Evolutionary conservation across 2,113 vertebrate species (phyloP).

Genomic region (Syngnathoides biaculeatus): DNA sequence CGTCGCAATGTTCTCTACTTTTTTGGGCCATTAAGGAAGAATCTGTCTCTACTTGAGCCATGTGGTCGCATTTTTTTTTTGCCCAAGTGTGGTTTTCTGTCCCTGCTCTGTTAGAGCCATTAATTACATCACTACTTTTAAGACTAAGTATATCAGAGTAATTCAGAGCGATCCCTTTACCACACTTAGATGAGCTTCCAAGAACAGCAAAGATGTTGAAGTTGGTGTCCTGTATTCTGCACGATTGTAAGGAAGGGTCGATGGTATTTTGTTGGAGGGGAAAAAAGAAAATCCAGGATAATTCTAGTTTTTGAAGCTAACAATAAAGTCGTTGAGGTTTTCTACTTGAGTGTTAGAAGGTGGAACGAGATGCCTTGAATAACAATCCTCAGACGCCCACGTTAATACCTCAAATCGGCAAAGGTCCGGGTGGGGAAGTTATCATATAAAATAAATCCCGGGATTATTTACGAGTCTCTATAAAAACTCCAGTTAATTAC

Average conservation of each 20-base stretch:
- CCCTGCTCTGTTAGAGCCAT: conserved; percentile 70
- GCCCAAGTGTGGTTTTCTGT: conserved; percentile 58
- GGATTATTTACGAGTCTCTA: conserved; percentile 76
- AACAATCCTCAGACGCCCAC: conserved; percentile 40
- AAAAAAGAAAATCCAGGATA: conserved; percentile 6
- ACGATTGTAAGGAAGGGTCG: conserved; percentile 22
- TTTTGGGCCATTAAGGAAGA: conserved; percentile 44
- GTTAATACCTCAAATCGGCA: conserved; percentile 49
- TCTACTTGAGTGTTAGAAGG: conserved; percentile 24
- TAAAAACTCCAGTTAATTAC: conserved; percentile 78
- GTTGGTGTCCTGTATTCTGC: conserved; percentile 16
- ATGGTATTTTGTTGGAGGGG: conserved; percentile 35
- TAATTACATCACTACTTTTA: conserved; percentile 74
- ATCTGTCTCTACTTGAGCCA: conserved; percentile 60
- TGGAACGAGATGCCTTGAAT: conserved; percentile 36
- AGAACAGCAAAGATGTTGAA: conserved; percentile 45
- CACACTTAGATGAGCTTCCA: conserved; percentile 60
- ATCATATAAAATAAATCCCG: conserved; percentile 50
- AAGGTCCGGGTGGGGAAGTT: conserved; percentile 37
- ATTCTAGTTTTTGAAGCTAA: conserved; percentile 12
- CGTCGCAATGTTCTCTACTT: conserved; percentile 41
- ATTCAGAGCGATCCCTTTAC: conserved; percentile 51
- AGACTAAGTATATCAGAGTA: conserved; percentile 63
- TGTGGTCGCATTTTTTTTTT: conserved; percentile 75
- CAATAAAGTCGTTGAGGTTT: conserved; percentile 28